These are phyloP conservation scores for Ruditapes philippinarum DNA, from an alignment of 1,140 invertebrate species.

Conservation along the genomic window DNA sequence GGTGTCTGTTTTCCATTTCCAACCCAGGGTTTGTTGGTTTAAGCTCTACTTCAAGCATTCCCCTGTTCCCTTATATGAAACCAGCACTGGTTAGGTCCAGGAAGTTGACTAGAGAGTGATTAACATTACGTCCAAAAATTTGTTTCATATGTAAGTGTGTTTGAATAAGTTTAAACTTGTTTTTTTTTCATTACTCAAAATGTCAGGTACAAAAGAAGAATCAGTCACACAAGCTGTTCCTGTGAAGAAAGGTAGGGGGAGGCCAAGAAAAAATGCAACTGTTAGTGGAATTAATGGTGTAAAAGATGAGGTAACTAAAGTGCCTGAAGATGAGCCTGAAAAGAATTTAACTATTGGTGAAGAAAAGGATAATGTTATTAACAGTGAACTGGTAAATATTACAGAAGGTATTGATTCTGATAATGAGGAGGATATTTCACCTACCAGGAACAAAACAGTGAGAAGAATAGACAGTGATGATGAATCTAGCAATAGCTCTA, in stretches of 20 bases:
- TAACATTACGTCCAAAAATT: no score
- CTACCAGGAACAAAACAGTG: not conserved
- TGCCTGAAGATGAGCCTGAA: not conserved
- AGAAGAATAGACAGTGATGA: conserved; percentile 33
- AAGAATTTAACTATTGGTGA: not conserved
- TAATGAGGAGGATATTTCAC: not conserved
- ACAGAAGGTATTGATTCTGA: not conserved
- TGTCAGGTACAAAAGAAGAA: not conserved
- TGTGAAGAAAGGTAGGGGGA: conserved; percentile 22
- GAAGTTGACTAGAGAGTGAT: no score
- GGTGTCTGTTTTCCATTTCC: no score
- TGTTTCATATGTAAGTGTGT: no score
- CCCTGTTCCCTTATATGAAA: no score
- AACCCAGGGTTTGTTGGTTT: no score
- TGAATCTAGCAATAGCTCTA: not conserved
- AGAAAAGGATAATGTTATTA: not conserved
- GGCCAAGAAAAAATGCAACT: not conserved
- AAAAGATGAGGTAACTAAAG: not conserved
- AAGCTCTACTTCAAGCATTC: no score
- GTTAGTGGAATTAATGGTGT: not conserved
- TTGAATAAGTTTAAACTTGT: no score
- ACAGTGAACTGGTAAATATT: not conserved
- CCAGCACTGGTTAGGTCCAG: no score
- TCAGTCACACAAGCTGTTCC: not conserved
- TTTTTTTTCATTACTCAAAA: no score